Conservation (phyloP, 2,888 invertebrate genomes). For the Elegia similella region DNA sequence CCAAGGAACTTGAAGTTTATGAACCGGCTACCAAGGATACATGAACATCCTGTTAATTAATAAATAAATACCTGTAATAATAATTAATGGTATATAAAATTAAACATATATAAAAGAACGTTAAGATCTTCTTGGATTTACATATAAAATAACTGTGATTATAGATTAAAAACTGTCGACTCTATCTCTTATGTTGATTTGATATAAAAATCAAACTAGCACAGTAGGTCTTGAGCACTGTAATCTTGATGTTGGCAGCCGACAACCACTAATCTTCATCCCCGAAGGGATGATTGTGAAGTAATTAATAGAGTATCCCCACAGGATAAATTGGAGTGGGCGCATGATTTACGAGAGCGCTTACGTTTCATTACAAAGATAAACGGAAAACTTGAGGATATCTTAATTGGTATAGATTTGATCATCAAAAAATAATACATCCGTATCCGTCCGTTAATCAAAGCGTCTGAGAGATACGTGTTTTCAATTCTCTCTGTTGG, state of each 20-base stretch:
- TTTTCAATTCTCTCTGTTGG: conserved; percentile 2
- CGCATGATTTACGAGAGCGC: conserved; percentile 29
- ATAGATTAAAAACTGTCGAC: not conserved
- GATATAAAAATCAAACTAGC: not conserved
- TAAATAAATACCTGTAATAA: not conserved
- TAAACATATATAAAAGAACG: not conserved
- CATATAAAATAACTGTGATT: not conserved
- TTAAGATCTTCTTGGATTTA: not conserved
- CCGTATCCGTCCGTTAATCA: not conserved
- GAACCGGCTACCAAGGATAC: not conserved
- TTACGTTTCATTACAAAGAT: conserved; percentile 27
- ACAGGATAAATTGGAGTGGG: conserved; percentile 32
- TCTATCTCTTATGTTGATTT: not conserved
- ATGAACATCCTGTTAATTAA: not conserved
- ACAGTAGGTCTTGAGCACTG: not conserved
- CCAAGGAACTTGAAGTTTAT: not conserved
- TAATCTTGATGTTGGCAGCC: conserved; percentile 10
- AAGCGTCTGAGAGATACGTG: not conserved
- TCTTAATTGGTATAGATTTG: conserved; percentile 15
- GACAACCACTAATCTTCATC: conserved; percentile 17
- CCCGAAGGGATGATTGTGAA: conserved; percentile 27
- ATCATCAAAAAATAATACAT: conserved; percentile 13
- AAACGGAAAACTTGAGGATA: conserved; percentile 24
- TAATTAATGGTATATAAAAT: no score
- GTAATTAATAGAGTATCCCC: conserved; percentile 34